Evolutionary conservation across 1,140 invertebrate genomes (phyloP).

Genomic region (Sminthurides bifidus): DNA sequence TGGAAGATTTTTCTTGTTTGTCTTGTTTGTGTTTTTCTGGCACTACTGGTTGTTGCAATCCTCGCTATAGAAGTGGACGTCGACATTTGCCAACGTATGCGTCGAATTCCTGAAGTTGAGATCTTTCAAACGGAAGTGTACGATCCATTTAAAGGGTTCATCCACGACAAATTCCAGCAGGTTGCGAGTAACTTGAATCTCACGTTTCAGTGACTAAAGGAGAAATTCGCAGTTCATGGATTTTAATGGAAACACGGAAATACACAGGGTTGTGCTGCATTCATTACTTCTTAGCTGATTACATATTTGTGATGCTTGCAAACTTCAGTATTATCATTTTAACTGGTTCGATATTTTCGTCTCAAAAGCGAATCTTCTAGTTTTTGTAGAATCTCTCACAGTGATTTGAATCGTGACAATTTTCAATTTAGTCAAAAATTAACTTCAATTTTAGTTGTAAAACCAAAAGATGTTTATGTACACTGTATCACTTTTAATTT

Average conservation of each 20-base stretch:
- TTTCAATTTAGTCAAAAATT: too few relatives aligned
- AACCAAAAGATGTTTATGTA: too few relatives aligned
- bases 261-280: background rate
- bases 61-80: slow-evolving; percentile 29
- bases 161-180: slow-evolving; percentile 23
- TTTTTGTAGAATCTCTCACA: too few relatives aligned
- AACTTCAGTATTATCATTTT: background rate
- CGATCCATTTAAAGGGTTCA: slow-evolving; percentile 22
- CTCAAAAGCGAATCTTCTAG: too few relatives aligned
- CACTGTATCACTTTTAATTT: too few relatives aligned
- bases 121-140: slow-evolving; percentile 29
- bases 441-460: too few relatives aligned
- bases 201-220: background rate
- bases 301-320: background rate
- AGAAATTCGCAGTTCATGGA: too few relatives aligned
- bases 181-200: slow-evolving; percentile 8
- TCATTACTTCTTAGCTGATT: background rate
- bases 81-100: slow-evolving; percentile 29
- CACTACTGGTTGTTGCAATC: slow-evolving; percentile 24
- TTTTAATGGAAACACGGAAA: too few relatives aligned
- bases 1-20: slow-evolving; percentile 31
- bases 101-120: slow-evolving; percentile 31
- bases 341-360: too few relatives aligned
- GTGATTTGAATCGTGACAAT: too few relatives aligned
- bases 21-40: slow-evolving; percentile 28